Base-by-base conservation (phyloP, 2,888 invertebrate genomes). In the Leptogaster cylindrica region DNA sequence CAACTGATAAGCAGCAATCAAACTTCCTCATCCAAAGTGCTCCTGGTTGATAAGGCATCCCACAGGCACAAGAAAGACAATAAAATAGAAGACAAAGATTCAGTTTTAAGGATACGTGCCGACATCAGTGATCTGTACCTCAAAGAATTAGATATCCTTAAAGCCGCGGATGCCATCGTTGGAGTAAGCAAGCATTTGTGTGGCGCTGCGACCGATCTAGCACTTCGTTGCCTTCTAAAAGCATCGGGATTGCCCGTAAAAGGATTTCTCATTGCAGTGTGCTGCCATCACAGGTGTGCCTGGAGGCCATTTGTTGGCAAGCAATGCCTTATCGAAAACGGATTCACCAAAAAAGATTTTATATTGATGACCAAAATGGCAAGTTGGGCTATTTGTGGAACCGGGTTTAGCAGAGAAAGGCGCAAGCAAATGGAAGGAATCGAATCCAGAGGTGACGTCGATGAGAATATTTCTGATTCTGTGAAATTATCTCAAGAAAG, bases 341-440 rank as follows among this genome's bases (percentile, higher is more conserved):
- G 85, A 2, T 82, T 92, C 28, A 80, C 77, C 0, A 80, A 80
- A 0, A 82, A 84, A 1, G 89, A 94, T 65, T 89, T 95, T 78
- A 84, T 87, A 72, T 83, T 92, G 23, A 86, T 95, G 76, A 87
- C 89, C 67, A 89, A 92, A 71, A 85, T 95, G 75, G 91, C 91
- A 5, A 92, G 94, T 76, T 95, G 95, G 95, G 93, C 93, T 0
- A 92, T 93, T 1, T 93, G 94, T 81, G 92, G 93, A 4, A 82
- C 81, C 1, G 89, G 89, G 0, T 83, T 84, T 70, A 87, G 86
- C 73, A 84, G 87, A 28, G 83, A 84, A 71, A 75, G 76, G 2
- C 75, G 77, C 50, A 77, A 77, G 55, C 74, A 77, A 33, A 67
- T 80, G 14, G 75, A 75, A 2, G 73, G 65, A 14, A 1, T 20